These are phyloP conservation scores for Sabatieria punctata DNA, from an alignment of 2,888 invertebrate species.

Conservation along the genomic window DNA sequence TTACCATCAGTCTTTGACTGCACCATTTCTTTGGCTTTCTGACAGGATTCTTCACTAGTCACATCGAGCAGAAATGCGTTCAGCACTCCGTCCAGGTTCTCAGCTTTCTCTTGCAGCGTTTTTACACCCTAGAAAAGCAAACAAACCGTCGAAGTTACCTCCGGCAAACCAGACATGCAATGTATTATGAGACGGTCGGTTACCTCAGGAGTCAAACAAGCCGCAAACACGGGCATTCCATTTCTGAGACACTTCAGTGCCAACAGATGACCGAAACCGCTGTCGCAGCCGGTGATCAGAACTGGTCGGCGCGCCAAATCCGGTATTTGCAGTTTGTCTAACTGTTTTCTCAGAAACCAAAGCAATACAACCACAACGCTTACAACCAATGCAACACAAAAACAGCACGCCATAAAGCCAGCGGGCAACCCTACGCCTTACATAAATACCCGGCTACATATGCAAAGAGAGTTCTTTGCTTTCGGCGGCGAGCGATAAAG, in stretches of 20 bases:
- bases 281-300: conserved; percentile 23
- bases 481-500: too few relatives aligned
- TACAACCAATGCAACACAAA: too few relatives aligned
- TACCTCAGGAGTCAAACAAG: conserved; percentile 43
- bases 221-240: conserved; percentile 58
- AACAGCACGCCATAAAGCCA: too few relatives aligned
- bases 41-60: conserved; percentile 47
- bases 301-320: conserved; percentile 4
- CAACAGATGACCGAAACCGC: conserved; percentile 32
- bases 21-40: conserved; percentile 52
- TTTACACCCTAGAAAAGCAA: conserved; percentile 41
- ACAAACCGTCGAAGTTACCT: too few relatives aligned
- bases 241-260: conserved; percentile 39
- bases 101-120: conserved; percentile 32
- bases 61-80: conserved; percentile 54
- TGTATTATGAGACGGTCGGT: too few relatives aligned
- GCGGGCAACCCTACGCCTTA: too few relatives aligned
- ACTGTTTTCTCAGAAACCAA: too few relatives aligned
- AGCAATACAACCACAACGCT: too few relatives aligned
- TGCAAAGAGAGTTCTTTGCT: too few relatives aligned
- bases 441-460: too few relatives aligned
- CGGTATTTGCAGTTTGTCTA: too few relatives aligned
- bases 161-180: too few relatives aligned
- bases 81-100: conserved; percentile 28
- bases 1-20: conserved; percentile 14